These are phyloP conservation scores for Mystacornis crossleyi DNA, from an alignment of 2,113 vertebrate species.

Conservation along the genomic window DNA sequence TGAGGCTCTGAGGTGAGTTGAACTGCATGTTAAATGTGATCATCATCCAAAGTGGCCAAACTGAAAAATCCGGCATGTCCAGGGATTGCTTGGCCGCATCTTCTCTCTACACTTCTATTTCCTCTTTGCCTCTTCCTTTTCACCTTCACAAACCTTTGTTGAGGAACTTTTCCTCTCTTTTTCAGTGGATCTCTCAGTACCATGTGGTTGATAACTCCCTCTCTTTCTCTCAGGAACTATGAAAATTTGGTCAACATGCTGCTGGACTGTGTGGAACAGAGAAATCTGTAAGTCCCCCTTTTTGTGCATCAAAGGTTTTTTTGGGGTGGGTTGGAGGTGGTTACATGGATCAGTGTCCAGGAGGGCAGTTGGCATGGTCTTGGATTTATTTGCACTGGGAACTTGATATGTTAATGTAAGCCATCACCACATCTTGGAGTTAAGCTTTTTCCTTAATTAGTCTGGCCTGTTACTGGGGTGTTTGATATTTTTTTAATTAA, in stretches of 20 bases:
- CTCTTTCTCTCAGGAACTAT: conserved; percentile 82
- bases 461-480: not conserved
- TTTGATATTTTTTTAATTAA: not conserved
- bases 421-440: not conserved
- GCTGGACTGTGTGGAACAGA: conserved; percentile 85
- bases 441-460: not conserved
- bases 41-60: not conserved
- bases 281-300: conserved; percentile 87
- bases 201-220: not conserved
- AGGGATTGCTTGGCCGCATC: not conserved
- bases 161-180: not conserved
- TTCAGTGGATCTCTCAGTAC: not conserved
- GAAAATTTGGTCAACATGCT: conserved; percentile 86
- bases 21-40: not conserved
- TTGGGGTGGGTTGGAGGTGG: not conserved
- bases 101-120: not conserved
- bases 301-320: not conserved
- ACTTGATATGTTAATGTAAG: not conserved
- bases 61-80: not conserved
- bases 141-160: not conserved
- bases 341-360: not conserved
- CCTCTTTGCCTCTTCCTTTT: not conserved
- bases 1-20: conserved; percentile 85
- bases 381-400: not conserved
- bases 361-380: not conserved